These are phyloP conservation scores for Xiphophorus maculatus DNA, from an alignment of 2,113 vertebrate genomes.

Conservation along the genomic window DNA sequence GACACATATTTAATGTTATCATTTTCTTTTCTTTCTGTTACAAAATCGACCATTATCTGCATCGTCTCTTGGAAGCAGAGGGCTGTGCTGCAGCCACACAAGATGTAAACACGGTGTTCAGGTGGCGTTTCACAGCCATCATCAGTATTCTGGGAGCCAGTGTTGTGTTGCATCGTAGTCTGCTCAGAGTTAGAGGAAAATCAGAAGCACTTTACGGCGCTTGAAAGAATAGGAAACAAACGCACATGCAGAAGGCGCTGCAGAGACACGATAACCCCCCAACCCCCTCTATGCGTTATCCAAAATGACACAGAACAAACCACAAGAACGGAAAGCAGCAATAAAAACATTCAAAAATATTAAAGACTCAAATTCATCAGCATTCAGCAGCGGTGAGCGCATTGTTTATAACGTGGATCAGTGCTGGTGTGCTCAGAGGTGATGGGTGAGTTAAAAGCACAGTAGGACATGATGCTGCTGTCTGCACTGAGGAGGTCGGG, in stretches of 20 bases:
- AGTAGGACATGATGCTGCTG: not conserved
- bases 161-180: slow-evolving; percentile 39
- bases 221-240: slow-evolving; percentile 9
- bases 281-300: not conserved
- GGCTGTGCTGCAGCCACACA: not conserved
- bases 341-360: too few species aligned
- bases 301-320: not conserved
- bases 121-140: not conserved
- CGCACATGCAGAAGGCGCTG: slow-evolving; percentile 25
- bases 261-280: slow-evolving; percentile 38
- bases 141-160: slow-evolving; percentile 15
- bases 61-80: not conserved
- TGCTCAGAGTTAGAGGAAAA: slow-evolving; percentile 24
- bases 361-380: not conserved
- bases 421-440: too few species aligned
- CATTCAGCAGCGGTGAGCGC: not conserved
- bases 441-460: not conserved
- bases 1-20: not conserved
- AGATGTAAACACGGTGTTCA: slow-evolving; percentile 48
- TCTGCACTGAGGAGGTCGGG: not conserved
- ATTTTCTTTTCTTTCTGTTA: not conserved
- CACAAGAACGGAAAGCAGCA: not conserved
- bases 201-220: slow-evolving; percentile 10
- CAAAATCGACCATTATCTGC: not conserved
- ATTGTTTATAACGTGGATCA: not conserved